Evolutionary conservation across 1,140 invertebrate species (phyloP), one percentile per base, ranked within the genome.

Genomic region (Caenorhabditis inopinata): DNA sequence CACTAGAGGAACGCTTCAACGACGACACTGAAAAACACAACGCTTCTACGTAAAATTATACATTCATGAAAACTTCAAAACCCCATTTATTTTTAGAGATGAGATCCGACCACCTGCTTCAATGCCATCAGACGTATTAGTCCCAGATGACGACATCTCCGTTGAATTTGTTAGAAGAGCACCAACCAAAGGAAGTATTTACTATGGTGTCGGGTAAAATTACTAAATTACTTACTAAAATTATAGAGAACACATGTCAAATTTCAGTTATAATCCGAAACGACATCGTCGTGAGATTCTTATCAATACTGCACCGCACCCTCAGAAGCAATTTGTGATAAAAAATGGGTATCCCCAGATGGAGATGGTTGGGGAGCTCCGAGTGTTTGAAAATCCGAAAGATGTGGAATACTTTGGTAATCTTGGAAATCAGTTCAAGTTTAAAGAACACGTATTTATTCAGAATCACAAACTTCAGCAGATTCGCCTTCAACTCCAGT

Each of bases 381-480:
- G 87, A 11, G 86, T 87, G 12, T 53, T 87, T 18, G 86, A 87
- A 47, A 85, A 81, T 74, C 79, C 83, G 21, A 86, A 88, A 62
- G 86, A 87, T 49, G 79, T 84, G 16, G 49, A 85, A 35, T 84
- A 84, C 74, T 85, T 80, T 46, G 85, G 85, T 85, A 48, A 29
- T n/a, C n/a, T n/a, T n/a, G n/a, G 38, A 42, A 42, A 42, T 42
- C 6, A 5, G 38, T 42, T 7, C 5, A 42, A 42, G 14, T 42
- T 5, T 14, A 7, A 42, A 42, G 38, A 7, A 42, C 7, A 9
- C 5, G 14, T 76, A 2, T 32, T 21, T 4, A 35, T 76, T 80
- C 79, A 80, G 78, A 78, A 32, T 68, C 58, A 1, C 29, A 68
- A 21, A 11, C 16, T 18, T 68, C 58, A 6, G 18, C 11, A 18